Evolutionary conservation across 2,888 invertebrate genomes (phyloP).

Genomic region (Eurytoma adleriae): DNA sequence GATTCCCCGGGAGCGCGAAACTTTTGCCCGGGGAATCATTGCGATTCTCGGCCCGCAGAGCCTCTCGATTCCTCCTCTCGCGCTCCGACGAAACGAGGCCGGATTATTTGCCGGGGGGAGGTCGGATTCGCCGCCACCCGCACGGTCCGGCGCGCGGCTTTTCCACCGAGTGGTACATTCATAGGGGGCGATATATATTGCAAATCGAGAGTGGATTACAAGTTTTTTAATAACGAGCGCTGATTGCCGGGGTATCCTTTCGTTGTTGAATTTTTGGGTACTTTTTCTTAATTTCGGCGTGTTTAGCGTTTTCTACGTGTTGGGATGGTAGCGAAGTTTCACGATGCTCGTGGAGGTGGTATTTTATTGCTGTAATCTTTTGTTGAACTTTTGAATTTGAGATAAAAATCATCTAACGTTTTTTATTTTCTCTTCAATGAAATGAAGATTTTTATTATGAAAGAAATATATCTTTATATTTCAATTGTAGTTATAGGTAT

Average conservation of each 20-base stretch:
- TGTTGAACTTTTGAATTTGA: background rate
- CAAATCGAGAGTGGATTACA: conserved; percentile 26
- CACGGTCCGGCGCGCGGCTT: background rate
- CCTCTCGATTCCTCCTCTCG: background rate
- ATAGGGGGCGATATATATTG: background rate
- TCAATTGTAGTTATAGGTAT: too few species aligned
- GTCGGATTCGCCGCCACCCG: too few species aligned
- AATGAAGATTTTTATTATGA: too few species aligned
- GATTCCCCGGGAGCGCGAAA: conserved; percentile 27
- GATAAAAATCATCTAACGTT: background rate
- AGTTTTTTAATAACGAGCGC: conserved; percentile 38
- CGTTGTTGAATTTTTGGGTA: background rate
- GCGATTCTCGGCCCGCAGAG: conserved; percentile 10
- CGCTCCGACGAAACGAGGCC: background rate
- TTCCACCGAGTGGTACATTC: background rate
- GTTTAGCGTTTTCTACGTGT: background rate
- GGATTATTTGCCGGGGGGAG: conserved; percentile 21
- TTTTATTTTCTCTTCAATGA: too few species aligned
- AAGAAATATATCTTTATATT: too few species aligned
- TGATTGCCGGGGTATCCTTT: too few species aligned
- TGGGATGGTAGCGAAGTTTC: background rate
- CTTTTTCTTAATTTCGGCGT: background rate
- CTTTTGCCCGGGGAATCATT: conserved; percentile 26
- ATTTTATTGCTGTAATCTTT: background rate
- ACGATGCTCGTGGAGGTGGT: background rate